A percentile compares a stretch with the other conserved stretches of the same genome.
Conservation (phyloP, 2,888 invertebrate species). For the Gibbula magus region DNA sequence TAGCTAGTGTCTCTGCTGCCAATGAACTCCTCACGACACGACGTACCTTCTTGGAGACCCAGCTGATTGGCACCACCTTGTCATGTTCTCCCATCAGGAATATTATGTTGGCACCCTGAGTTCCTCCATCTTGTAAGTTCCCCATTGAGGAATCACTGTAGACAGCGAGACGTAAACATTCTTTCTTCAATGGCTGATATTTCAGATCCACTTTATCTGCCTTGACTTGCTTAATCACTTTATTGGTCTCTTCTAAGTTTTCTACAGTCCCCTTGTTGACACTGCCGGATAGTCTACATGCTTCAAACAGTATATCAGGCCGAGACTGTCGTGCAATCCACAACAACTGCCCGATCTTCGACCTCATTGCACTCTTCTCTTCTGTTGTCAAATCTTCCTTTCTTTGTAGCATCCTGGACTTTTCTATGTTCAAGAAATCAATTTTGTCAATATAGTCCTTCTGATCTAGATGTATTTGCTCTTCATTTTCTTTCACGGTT, state of each 20-base stretch:
- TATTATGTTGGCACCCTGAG: no score
- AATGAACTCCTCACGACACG: slow-evolving; percentile 10
- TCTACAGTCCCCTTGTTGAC: not conserved
- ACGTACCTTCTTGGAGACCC: not conserved
- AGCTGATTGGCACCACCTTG: not conserved
- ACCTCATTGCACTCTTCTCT: not conserved
- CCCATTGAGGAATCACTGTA: no score
- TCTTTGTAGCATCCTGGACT: not conserved
- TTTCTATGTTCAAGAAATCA: not conserved
- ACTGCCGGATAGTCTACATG: not conserved
- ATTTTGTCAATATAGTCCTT: not conserved
- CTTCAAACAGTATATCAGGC: slow-evolving; percentile 26
- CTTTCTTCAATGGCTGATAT: no score
- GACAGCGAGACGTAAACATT: no score
- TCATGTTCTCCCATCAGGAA: no score
- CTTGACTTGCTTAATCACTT: not conserved
- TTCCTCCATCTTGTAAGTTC: no score
- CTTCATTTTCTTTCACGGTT: not conserved
- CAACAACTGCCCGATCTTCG: slow-evolving; percentile 17
- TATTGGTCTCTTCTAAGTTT: slow-evolving; percentile 1
- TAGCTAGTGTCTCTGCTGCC: slow-evolving; percentile 13
- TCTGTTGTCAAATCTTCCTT: not conserved
- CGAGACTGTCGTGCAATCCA: not conserved
- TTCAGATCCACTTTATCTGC: not conserved
- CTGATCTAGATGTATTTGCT: slow-evolving; percentile 20